These are phyloP conservation scores for Gymnocheta viridis DNA, from an alignment of 2,888 invertebrate genomes.

Conservation along the genomic window DNA sequence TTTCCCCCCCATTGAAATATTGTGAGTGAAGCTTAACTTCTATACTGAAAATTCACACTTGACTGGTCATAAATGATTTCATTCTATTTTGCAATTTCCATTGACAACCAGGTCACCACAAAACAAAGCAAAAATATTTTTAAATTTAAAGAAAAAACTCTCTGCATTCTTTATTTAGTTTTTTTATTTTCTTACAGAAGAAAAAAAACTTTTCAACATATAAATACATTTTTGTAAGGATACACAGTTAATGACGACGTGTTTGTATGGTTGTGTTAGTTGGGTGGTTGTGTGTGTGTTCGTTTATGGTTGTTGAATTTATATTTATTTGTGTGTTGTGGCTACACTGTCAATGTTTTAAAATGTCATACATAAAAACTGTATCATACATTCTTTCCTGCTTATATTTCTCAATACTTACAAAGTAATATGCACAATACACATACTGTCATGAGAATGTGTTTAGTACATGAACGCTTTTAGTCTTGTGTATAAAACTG, in stretches of 20 bases:
- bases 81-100: slow-evolving; percentile 3
- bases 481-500: neutral
- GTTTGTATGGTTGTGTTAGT: neutral
- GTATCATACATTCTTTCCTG: neutral
- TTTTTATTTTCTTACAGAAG: neutral
- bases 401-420: neutral
- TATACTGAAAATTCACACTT: slow-evolving; percentile 34
- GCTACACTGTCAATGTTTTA: slow-evolving; percentile 59
- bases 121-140: slow-evolving; percentile 1
- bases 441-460: neutral
- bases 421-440: neutral
- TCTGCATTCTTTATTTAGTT: neutral
- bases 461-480: neutral
- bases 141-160: neutral
- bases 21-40: slow-evolving; percentile 7
- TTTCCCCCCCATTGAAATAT: neutral
- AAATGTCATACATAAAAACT: slow-evolving; percentile 7
- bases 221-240: neutral
- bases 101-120: slow-evolving; percentile 21
- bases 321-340: slow-evolving; percentile 54
- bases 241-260: neutral
- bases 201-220: neutral
- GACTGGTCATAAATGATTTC: slow-evolving; percentile 43
- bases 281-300: neutral
- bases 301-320: slow-evolving; percentile 37